These are phyloP conservation scores for Myoxocephalus aenaeus DNA, from an alignment of 2,797 vertebrate species.

Conservation along the genomic window DNA sequence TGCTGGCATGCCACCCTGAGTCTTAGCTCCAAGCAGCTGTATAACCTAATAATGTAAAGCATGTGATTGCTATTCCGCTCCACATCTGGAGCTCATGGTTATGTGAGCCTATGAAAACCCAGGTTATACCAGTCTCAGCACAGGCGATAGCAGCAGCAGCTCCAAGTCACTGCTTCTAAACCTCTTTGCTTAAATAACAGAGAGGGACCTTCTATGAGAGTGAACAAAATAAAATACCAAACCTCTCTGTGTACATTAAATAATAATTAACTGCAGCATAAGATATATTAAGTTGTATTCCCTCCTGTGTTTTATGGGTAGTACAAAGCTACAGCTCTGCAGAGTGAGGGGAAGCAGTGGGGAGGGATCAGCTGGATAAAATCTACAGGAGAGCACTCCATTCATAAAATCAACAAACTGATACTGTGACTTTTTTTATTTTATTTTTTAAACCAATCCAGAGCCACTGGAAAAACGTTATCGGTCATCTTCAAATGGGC, in stretches of 20 bases:
- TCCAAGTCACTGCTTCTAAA: background rate
- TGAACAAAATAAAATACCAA: background rate
- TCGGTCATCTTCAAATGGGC: conserved; percentile 43
- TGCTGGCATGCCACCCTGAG: conserved; percentile 26
- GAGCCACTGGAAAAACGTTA: conserved; percentile 34
- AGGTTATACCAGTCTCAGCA: conserved; percentile 2
- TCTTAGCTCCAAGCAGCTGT: conserved; percentile 33
- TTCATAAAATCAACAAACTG: conserved; percentile 53
- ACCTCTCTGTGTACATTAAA: background rate
- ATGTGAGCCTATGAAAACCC: conserved; percentile 26
- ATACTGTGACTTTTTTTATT: conserved; percentile 21
- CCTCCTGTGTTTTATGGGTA: background rate
- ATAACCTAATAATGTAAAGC: conserved; percentile 31
- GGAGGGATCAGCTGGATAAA: conserved; percentile 5
- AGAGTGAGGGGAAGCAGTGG: background rate
- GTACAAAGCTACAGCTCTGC: conserved; percentile 3
- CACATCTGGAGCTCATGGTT: conserved; percentile 37
- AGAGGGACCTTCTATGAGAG: background rate
- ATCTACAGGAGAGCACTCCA: conserved; percentile 32
- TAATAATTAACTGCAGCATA: background rate
- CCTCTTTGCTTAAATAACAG: conserved; percentile 1
- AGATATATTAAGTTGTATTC: background rate
- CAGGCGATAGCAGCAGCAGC: conserved; percentile 5
- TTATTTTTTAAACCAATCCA: conserved; percentile 27
- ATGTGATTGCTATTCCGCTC: conserved; percentile 39